Conservation (phyloP, 1,140 invertebrate species). For the Penaeus indicus region DNA sequence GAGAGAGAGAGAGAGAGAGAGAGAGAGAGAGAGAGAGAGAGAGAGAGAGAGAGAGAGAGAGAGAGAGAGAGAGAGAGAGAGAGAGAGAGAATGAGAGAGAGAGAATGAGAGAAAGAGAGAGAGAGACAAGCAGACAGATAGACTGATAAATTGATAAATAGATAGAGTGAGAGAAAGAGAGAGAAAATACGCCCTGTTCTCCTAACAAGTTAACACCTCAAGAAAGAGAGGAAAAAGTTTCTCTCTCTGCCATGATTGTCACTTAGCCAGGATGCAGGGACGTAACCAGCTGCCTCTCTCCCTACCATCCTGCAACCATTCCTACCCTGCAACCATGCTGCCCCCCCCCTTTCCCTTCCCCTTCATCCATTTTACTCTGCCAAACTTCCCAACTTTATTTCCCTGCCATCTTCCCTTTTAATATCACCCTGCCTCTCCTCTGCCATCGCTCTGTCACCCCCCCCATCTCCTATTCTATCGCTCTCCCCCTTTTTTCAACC, state of each 20-base stretch:
- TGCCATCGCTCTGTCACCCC: no score
- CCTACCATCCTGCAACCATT: no score
- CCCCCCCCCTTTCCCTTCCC: not conserved
- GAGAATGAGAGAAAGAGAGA: conserved; percentile 4
- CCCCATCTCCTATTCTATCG: not conserved
- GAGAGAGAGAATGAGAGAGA: not conserved
- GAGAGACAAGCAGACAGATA: not conserved
- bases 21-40: conserved; percentile 28
- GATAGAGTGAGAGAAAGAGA: not conserved
- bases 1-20: not conserved
- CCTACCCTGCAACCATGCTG: not conserved
- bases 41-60: conserved; percentile 31
- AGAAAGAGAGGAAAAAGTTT: conserved; percentile 2
- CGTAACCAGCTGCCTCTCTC: no score
- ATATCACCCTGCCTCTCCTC: no score
- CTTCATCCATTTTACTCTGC: not conserved
- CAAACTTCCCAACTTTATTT: not conserved
- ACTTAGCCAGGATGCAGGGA: no score
- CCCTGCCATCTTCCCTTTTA: no score
- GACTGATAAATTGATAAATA: not conserved
- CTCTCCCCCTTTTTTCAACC: not conserved
- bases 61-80: no score
- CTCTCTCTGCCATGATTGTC: not conserved
- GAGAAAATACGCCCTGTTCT: no score
- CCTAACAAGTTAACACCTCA: no score